Conservation (phyloP, 2,888 invertebrate species). For the Plebejus melissa region DNA sequence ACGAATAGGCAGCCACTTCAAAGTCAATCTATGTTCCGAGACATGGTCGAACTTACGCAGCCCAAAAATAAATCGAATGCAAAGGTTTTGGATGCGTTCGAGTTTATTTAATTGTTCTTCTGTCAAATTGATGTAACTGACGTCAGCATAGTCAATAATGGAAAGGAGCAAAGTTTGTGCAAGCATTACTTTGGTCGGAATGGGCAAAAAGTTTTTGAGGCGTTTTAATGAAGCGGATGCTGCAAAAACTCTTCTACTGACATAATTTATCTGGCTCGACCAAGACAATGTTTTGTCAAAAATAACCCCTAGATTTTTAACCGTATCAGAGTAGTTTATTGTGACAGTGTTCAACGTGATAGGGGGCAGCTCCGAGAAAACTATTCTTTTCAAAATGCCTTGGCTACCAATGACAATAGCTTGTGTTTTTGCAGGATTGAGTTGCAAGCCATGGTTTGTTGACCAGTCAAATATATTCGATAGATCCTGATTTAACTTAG, state of each 20-base stretch:
- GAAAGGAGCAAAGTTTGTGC: background rate
- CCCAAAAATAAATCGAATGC: background rate
- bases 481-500: background rate
- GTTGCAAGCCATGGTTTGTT: background rate
- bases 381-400: background rate
- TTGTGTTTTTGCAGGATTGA: background rate
- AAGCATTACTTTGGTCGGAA: constrained; percentile 17
- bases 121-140: background rate
- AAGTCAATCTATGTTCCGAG: background rate
- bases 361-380: background rate
- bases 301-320: background rate
- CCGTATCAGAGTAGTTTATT: background rate
- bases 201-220: background rate
- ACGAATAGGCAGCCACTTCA: constrained; percentile 1
- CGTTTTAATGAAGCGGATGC: background rate
- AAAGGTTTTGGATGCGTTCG: constrained; percentile 11
- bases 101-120: background rate
- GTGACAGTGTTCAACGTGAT: background rate
- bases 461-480: background rate
- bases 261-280: background rate
- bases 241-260: background rate
- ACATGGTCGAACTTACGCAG: background rate
- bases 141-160: constrained; percentile 7
- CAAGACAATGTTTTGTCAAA: too few species aligned
- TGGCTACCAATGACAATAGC: background rate